Evolutionary conservation across 1,140 invertebrate genomes (phyloP), one percentile per base, ranked within the genome.

Genomic region (Heterodera carotae): DNA sequence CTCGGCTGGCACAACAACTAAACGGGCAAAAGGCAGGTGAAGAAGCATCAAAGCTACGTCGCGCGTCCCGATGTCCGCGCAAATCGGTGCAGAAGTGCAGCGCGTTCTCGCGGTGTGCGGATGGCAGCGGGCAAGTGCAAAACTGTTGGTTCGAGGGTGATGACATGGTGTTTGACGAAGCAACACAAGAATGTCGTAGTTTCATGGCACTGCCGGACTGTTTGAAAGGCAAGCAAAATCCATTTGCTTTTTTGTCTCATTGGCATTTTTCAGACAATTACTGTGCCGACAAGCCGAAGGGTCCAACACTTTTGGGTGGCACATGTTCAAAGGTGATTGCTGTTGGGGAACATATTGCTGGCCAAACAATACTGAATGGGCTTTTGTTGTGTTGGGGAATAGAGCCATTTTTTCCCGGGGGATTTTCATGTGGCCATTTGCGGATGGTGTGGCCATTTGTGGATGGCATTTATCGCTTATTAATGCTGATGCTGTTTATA

Each of bases 141-240:
- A 1, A n/a, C 29, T 62, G 60, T 62, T 62, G 60, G 60, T 22
- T 8, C n/a, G 7, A 62, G 22, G 60, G n/a, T 6, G 18, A 62
- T 18, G 60, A 62, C 60, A 62, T 62, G 60, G 60, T 62, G 29
- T 62, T 62, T 31, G 60, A 62, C 60, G 29, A 62, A 31, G 7
- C 60, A 22, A 62, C 60, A 18, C 60, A 62, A 22, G 60, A 31
- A 2, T 62, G 60, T 22, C 60, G 60, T 7, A 31, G 60, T 2
- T 27, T 62, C 29, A 31, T n/a, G n/a, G 22, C n/a, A 62, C 8
- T 62, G 60, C 60, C 60, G 29, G 60, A 62, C n/a, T 62, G 60
- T 31, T 18, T 10, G 60, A 62, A 22, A 62, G 60, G 60, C 29
- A n/a, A n/a, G 60, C n/a, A 31, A 8, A 1, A 10, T 62, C 2